Conservation (phyloP, 2,888 invertebrate species). For the Ichneumon xanthorius region DNA sequence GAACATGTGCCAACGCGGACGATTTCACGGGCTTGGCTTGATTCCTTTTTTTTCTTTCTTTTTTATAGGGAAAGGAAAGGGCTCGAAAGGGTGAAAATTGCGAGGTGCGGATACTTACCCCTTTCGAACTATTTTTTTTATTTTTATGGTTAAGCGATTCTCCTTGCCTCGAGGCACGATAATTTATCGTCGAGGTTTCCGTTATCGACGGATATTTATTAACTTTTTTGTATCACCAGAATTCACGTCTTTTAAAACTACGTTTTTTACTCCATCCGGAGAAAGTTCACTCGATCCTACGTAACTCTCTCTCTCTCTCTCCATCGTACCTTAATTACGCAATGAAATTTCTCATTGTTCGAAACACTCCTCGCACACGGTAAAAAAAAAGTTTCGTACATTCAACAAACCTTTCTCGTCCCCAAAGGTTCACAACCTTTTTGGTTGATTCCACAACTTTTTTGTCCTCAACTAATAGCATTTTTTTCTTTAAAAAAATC, state of each 20-base stretch:
- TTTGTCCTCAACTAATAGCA: too few species aligned
- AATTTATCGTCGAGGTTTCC: background rate
- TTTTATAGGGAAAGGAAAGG: conserved; percentile 56
- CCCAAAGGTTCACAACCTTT: too few species aligned
- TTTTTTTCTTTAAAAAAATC: too few species aligned
- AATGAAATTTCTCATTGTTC: conserved; percentile 46
- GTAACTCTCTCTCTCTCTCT: conserved; percentile 34
- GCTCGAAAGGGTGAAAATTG: conserved; percentile 62
- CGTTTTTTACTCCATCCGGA: background rate
- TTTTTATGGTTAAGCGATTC: conserved; percentile 2
- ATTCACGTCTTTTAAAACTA: background rate
- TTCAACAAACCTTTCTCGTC: background rate
- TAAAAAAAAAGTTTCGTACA: background rate
- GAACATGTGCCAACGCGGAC: conserved; percentile 77
- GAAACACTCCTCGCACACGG: background rate
- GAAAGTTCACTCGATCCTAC: conserved; percentile 31
- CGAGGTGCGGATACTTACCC: conserved; percentile 11
- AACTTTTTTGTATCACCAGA: background rate
- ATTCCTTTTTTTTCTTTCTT: conserved; percentile 28
- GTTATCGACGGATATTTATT: background rate
- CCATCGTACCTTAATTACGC: conserved; percentile 28
- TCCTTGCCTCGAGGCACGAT: background rate
- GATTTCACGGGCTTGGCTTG: conserved; percentile 78
- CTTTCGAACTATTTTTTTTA: conserved; percentile 37
- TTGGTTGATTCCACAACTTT: too few species aligned